These are phyloP conservation scores for Aquatica leii DNA, from an alignment of 2,888 invertebrate species.

Conservation along the genomic window DNA sequence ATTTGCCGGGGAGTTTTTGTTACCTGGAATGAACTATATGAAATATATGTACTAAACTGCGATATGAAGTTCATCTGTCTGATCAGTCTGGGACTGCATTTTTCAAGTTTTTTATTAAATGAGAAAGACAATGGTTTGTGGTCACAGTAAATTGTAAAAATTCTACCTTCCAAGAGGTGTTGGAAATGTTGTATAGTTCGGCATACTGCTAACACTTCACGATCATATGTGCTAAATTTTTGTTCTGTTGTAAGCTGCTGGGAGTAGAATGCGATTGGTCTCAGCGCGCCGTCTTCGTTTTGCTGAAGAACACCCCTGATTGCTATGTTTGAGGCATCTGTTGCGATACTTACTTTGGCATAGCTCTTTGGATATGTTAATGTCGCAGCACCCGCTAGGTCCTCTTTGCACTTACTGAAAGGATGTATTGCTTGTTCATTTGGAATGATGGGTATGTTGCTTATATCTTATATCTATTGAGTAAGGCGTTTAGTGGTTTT, in stretches of 20 bases:
- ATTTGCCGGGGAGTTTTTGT: too few relatives aligned
- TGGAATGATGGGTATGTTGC: too few relatives aligned
- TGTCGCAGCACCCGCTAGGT: neutral
- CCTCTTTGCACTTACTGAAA: too few relatives aligned
- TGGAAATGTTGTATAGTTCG: neutral
- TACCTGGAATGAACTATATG: too few relatives aligned
- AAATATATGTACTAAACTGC: too few relatives aligned
- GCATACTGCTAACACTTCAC: slow-evolving; percentile 15
- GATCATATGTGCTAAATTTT: slow-evolving; percentile 15
- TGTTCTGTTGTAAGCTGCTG: slow-evolving; percentile 11
- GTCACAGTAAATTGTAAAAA: slow-evolving; percentile 1
- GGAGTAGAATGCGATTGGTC: slow-evolving; percentile 15
- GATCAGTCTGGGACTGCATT: too few relatives aligned
- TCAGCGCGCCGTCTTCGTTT: neutral
- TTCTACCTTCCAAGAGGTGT: slow-evolving; percentile 16
- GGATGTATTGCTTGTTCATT: too few relatives aligned
- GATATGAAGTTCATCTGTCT: too few relatives aligned
- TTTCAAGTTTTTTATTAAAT: too few relatives aligned
- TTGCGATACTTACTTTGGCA: neutral
- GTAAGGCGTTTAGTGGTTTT: too few relatives aligned
- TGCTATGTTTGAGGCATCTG: slow-evolving; percentile 10
- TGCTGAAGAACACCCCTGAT: slow-evolving; percentile 18
- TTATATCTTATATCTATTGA: too few relatives aligned
- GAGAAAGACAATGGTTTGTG: too few relatives aligned
- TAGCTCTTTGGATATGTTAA: slow-evolving; percentile 3